phyloP scores from a whole-genome alignment of 2,113 vertebrate species.

The Tor tambroides region DNA sequence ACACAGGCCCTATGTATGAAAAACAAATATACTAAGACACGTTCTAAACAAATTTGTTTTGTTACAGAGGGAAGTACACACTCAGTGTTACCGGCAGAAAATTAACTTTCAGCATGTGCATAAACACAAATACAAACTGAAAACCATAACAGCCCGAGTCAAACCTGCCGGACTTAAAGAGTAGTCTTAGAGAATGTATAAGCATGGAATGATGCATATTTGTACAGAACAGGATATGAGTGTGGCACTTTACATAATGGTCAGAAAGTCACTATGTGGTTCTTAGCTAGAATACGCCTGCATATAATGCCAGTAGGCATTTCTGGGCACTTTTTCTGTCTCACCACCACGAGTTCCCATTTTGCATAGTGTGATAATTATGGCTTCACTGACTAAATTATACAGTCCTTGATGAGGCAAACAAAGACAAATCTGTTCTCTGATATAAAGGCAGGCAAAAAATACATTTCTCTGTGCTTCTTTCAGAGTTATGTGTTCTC shows the following conservation, averaged over 20 bases:
- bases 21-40: background rate
- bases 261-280: background rate
- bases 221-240: background rate
- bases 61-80: background rate
- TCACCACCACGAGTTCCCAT: slow-evolving; percentile 27
- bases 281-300: background rate
- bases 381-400: slow-evolving; percentile 43
- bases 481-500: background rate
- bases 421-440: slow-evolving; percentile 26
- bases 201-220: background rate
- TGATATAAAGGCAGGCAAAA: background rate
- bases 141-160: background rate
- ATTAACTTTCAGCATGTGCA: slow-evolving; percentile 15
- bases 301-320: background rate
- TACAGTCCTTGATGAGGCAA: slow-evolving; percentile 40
- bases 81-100: background rate
- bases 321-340: background rate
- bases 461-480: background rate
- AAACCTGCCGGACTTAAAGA: too few relatives aligned
- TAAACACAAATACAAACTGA: slow-evolving; percentile 9
- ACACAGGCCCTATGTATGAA: background rate
- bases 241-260: too few relatives aligned
- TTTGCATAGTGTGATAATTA: slow-evolving; percentile 66
- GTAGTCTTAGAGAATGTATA: background rate
- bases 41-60: slow-evolving; percentile 10